Percentiles rank a stretch among this genome's conserved stretches.
These are phyloP conservation scores for Actinostola sp. DNA, from an alignment of 92 coral and sea anemone species.

Conservation along the genomic window DNA sequence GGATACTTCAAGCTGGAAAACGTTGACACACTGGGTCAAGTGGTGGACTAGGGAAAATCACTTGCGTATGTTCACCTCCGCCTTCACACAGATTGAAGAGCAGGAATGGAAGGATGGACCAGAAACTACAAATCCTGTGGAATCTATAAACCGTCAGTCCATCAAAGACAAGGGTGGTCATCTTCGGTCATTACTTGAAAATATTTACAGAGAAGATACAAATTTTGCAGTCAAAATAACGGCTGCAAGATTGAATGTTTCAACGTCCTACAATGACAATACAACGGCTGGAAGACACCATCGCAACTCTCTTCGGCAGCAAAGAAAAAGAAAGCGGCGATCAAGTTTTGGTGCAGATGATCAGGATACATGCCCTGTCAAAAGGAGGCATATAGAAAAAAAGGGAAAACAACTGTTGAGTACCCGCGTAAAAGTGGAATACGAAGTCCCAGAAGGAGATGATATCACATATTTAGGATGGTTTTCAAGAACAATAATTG, in stretches of 20 bases:
- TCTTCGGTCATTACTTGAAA: slow-evolving; percentile 32
- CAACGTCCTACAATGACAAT: not conserved
- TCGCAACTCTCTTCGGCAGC: not conserved
- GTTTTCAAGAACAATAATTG: slow-evolving; percentile 44
- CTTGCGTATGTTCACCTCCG: slow-evolving; percentile 52
- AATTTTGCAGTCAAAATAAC: slow-evolving; percentile 48
- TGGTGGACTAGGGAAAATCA: slow-evolving; percentile 59
- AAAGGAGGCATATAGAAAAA: slow-evolving; percentile 24
- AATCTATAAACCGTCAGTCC: slow-evolving; percentile 57
- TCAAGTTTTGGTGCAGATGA: not conserved
- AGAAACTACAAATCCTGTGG: slow-evolving; percentile 46
- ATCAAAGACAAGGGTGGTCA: slow-evolving; percentile 29
- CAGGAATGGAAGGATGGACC: slow-evolving; percentile 38
- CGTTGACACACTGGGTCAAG: slow-evolving; percentile 34
- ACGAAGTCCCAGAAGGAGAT: slow-evolving; percentile 40
- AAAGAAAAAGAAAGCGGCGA: slow-evolving; percentile 1
- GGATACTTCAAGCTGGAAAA: too few relatives aligned
- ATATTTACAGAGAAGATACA: slow-evolving; percentile 55
- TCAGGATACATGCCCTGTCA: slow-evolving; percentile 37
- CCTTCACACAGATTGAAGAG: slow-evolving; percentile 34
- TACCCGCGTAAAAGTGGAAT: slow-evolving; percentile 38
- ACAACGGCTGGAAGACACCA: not conserved
- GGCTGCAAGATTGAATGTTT: slow-evolving; percentile 20
- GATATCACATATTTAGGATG: slow-evolving; percentile 45
- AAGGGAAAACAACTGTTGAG: slow-evolving; percentile 48